These are phyloP conservation scores for Hystrix cristata DNA, from an alignment of 2,113 vertebrate species.

Conservation along the genomic window DNA sequence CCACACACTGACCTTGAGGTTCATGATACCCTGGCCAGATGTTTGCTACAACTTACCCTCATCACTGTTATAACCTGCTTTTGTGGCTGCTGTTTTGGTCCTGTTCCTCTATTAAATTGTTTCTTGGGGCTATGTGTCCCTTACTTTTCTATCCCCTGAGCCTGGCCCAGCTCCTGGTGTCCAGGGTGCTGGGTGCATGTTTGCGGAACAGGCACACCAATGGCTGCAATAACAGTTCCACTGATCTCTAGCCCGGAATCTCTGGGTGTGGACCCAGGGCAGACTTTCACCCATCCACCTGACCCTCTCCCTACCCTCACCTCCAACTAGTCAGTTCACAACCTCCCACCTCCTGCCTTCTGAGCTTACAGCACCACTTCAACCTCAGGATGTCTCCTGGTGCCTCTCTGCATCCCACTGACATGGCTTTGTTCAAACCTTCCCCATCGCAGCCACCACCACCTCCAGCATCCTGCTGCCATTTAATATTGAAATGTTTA, in stretches of 20 bases:
- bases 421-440: too few relatives aligned
- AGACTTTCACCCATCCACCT: not conserved
- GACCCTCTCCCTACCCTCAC: not conserved
- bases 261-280: not conserved
- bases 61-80: not conserved
- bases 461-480: not conserved
- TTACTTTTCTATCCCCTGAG: not conserved
- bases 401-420: not conserved
- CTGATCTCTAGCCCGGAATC: not conserved
- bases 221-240: not conserved
- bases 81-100: not conserved
- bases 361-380: not conserved
- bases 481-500: not conserved
- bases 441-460: not conserved
- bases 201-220: not conserved
- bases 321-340: not conserved
- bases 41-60: not conserved
- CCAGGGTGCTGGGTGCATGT: too few relatives aligned
- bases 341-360: not conserved
- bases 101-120: not conserved
- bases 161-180: not conserved
- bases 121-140: not conserved
- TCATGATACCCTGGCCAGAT: not conserved
- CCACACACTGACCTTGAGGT: not conserved
- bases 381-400: not conserved